Conservation (phyloP, 2,113 vertebrate species). For the Austrofundulus limnaeus region DNA sequence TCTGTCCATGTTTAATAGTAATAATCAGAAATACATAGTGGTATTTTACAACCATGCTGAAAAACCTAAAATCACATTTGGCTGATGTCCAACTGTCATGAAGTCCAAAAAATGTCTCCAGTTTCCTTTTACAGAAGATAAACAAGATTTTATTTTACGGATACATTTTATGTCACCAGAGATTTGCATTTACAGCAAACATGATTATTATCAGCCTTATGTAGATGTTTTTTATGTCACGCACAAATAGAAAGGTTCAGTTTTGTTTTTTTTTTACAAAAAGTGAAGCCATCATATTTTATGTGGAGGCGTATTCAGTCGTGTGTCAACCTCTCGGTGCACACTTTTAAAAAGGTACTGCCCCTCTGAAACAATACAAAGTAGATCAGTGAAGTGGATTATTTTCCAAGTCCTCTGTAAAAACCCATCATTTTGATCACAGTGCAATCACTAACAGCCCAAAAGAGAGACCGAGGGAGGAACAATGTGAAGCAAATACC, state of each 20-base stretch:
- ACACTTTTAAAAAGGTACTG: conserved; percentile 10
- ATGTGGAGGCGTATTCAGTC: conserved; percentile 24
- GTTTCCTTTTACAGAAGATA: not conserved
- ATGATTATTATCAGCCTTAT: conserved; percentile 4
- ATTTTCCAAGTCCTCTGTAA: conserved; percentile 21
- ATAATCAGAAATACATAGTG: not conserved
- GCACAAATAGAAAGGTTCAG: conserved; percentile 22
- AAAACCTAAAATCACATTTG: not conserved
- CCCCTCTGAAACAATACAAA: conserved; percentile 28
- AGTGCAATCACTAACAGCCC: conserved; percentile 21
- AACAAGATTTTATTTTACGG: not conserved
- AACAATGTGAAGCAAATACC: conserved; percentile 4
- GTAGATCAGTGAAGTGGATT: conserved; percentile 27
- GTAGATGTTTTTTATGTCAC: conserved; percentile 33
- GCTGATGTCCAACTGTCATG: not conserved
- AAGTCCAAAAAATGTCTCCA: not conserved
- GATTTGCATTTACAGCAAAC: conserved; percentile 24
- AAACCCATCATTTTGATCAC: conserved; percentile 21
- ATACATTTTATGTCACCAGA: conserved; percentile 8
- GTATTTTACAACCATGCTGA: not conserved
- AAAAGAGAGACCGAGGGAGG: conserved; percentile 3
- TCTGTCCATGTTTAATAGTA: not conserved
- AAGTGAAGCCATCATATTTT: not conserved
- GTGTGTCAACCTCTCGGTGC: conserved; percentile 18
- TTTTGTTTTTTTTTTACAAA: conserved; percentile 13